A percentile compares a stretch with the other conserved stretches of the same genome.
phyloP scores from a whole-genome alignment of 2,113 vertebrate genomes.

The Coptodon bakossiorum region DNA sequence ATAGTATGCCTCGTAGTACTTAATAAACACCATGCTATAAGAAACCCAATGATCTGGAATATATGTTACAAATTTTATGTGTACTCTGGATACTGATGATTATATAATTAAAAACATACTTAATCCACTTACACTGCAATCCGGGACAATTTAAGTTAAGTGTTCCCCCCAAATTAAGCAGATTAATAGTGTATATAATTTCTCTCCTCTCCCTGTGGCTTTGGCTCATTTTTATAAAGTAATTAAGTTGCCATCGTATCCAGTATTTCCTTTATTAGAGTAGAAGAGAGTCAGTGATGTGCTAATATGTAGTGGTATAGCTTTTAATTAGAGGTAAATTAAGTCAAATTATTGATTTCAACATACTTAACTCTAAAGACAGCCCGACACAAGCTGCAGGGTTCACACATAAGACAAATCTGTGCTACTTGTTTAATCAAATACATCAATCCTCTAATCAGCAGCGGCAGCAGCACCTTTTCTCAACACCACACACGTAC shows the following conservation, averaged over 20 bases:
- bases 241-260: not conserved
- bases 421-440: not conserved
- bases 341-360: conserved; percentile 6
- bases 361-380: not conserved
- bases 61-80: not conserved
- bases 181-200: conserved; percentile 7
- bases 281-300: not conserved
- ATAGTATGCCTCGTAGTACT: not conserved
- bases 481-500: not conserved
- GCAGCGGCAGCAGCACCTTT: not conserved
- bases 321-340: conserved; percentile 2
- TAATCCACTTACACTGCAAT: not conserved
- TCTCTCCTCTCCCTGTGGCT: not conserved
- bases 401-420: not conserved
- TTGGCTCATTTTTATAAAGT: not conserved
- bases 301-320: not conserved
- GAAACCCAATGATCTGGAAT: not conserved
- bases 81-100: not conserved
- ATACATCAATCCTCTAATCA: not conserved
- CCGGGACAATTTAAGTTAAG: not conserved
- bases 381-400: not conserved
- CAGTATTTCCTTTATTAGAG: not conserved
- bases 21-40: not conserved
- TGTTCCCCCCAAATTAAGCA: not conserved
- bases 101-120: not conserved